Evolutionary conservation across 1,140 invertebrate genomes (phyloP), one percentile per base, ranked within the genome.

Genomic region (Conopomorpha cramerella): DNA sequence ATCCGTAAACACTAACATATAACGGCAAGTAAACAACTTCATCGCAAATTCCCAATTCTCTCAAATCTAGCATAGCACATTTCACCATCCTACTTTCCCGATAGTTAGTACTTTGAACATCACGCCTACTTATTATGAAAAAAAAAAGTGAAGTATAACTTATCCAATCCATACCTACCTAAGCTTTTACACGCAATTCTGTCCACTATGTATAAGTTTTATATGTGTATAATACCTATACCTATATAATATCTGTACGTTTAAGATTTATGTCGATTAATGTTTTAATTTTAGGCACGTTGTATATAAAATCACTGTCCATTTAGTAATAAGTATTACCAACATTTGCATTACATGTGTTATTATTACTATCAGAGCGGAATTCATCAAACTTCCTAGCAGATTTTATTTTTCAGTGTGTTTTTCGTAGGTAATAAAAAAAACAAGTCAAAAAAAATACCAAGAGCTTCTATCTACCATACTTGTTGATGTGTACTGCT

Each of bases 121-220:
- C 10, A 23, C 19, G 10, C 19, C 19, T 23, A 23, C 10, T 23
- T 23, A 23, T 23, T 10, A 23, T 23, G 10, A n/a, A n/a, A n/a
- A n/a, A n/a, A n/a, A n/a, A n/a, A n/a, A n/a, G n/a, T n/a, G n/a
- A n/a, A n/a, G n/a, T n/a, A n/a, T n/a, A 23, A 6, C 19, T 23
- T 23, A 10, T 23, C 19, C 19, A 23, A 4, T 10, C 10, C 19
- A 10, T 6, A 23, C 4, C 19, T 30, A 4, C 11, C 11, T 11
- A 11, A 3, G 11, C 11, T 11, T 11, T 30, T 65, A 68, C 58
- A 67, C 54, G 70, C 70, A 72, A 74, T 62, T 71, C 70, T 74
- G 70, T 74, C 70, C 70, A 74, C 70, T 74, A 74, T 51, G 43
- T 42, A 15, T 70, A 70, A 72, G 59, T 33, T 38, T 46, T 56